phyloP scores from a whole-genome alignment of 2,888 invertebrate genomes.

The Cryptocheilus praepositus region DNA sequence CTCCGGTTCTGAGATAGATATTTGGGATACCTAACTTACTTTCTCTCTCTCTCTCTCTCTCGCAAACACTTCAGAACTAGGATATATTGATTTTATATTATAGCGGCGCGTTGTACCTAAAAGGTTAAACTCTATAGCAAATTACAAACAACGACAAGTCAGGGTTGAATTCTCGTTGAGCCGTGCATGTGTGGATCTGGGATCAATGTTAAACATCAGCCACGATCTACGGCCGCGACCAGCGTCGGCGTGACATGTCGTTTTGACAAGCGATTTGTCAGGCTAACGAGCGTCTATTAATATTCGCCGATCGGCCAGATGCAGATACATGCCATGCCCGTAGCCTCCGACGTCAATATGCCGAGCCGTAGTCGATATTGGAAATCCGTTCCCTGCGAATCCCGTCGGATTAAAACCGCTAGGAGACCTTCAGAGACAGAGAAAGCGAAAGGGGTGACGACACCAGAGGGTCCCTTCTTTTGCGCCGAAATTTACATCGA shows the following conservation, averaged over 20 bases:
- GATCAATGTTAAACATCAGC: too few species aligned
- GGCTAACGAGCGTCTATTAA: constrained; percentile 58
- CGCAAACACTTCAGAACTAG: too few species aligned
- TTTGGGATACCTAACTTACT: too few species aligned
- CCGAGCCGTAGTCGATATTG: not conserved
- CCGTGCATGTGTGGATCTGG: too few species aligned
- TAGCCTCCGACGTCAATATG: not conserved
- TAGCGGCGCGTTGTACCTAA: not conserved
- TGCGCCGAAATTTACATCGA: constrained; percentile 35
- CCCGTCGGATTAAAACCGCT: constrained; percentile 34
- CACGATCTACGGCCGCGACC: not conserved
- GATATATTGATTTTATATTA: too few species aligned
- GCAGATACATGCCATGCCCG: constrained; percentile 23
- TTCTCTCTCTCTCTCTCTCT: too few species aligned
- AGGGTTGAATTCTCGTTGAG: too few species aligned
- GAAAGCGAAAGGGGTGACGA: constrained; percentile 1
- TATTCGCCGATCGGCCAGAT: constrained; percentile 38
- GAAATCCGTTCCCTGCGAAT: constrained; percentile 26
- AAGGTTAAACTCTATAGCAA: not conserved
- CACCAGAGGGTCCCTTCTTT: constrained; percentile 6
- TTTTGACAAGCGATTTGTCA: constrained; percentile 61
- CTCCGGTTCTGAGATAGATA: too few species aligned
- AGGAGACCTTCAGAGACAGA: not conserved
- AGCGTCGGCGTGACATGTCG: constrained; percentile 47
- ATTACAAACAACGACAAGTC: too few species aligned